Conservation (phyloP, 2,113 vertebrate genomes). For the Athene noctua region DNA sequence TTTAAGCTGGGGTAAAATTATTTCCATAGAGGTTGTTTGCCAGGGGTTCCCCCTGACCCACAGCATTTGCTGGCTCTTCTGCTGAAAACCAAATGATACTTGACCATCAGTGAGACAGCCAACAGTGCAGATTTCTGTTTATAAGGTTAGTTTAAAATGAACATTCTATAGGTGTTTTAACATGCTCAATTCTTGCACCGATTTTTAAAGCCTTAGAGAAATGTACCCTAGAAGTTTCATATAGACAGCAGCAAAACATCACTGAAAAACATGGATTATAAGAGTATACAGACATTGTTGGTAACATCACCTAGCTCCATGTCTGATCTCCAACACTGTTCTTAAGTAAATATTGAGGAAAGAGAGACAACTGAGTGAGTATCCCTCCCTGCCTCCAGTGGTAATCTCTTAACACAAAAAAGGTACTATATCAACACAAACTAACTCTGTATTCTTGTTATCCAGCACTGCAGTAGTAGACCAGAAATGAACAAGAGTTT, state of each 20-base stretch:
- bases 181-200: background rate
- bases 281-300: background rate
- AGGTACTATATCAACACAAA: background rate
- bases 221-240: background rate
- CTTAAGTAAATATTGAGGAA: background rate
- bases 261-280: background rate
- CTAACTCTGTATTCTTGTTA: background rate
- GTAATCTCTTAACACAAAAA: background rate
- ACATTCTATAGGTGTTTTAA: background rate
- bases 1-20: background rate
- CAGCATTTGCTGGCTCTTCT: background rate
- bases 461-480: background rate
- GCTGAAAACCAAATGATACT: background rate
- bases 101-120: fast-evolving
- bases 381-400: background rate
- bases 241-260: background rate
- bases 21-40: background rate
- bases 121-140: background rate
- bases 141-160: background rate
- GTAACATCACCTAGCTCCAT: background rate
- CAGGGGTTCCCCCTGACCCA: background rate
- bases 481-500: background rate
- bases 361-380: background rate
- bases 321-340: background rate
- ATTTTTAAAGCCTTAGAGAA: background rate